Percentiles rank a stretch among this genome's conserved stretches.
Evolutionary conservation across 2,113 vertebrate genomes (phyloP).

Genomic region (Pseudopipra pipra): DNA sequence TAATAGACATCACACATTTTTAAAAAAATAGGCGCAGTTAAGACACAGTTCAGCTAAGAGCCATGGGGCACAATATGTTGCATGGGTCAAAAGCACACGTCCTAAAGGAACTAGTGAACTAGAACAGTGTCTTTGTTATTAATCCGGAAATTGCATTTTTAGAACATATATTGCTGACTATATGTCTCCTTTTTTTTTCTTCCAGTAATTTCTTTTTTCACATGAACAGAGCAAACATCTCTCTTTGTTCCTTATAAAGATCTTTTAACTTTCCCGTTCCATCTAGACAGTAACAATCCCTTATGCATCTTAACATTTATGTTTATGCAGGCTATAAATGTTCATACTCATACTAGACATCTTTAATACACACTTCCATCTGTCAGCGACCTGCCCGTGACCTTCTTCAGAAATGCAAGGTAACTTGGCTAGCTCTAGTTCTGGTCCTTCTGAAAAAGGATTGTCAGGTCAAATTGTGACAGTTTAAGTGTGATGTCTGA

Average conservation of each 20-base stretch:
- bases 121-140: slow-evolving; percentile 78
- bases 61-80: slow-evolving; percentile 83
- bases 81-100: slow-evolving; percentile 76
- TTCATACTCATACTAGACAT: background rate
- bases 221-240: slow-evolving; percentile 54
- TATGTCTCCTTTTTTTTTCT: slow-evolving; percentile 55
- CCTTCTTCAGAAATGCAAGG: slow-evolving; percentile 35
- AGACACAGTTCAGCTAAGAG: slow-evolving; percentile 72
- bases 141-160: slow-evolving; percentile 86
- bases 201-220: slow-evolving; percentile 59
- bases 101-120: slow-evolving; percentile 74
- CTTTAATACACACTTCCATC: slow-evolving; percentile 1
- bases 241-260: slow-evolving; percentile 43
- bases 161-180: slow-evolving; percentile 77
- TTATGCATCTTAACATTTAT: slow-evolving; percentile 20
- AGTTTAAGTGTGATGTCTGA: slow-evolving; percentile 53
- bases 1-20: slow-evolving; percentile 74
- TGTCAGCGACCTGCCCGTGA: background rate
- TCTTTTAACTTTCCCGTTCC: slow-evolving; percentile 16
- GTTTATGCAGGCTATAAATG: background rate
- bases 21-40: slow-evolving; percentile 70
- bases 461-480: slow-evolving; percentile 56
- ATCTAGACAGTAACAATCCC: background rate
- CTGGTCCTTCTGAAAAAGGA: slow-evolving; percentile 51
- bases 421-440: slow-evolving; percentile 45